Percentiles rank a stretch among this genome's conserved stretches.
Conservation (phyloP, 2,797 vertebrate genomes). For the Oryzias dopingdopingensis region DNA sequence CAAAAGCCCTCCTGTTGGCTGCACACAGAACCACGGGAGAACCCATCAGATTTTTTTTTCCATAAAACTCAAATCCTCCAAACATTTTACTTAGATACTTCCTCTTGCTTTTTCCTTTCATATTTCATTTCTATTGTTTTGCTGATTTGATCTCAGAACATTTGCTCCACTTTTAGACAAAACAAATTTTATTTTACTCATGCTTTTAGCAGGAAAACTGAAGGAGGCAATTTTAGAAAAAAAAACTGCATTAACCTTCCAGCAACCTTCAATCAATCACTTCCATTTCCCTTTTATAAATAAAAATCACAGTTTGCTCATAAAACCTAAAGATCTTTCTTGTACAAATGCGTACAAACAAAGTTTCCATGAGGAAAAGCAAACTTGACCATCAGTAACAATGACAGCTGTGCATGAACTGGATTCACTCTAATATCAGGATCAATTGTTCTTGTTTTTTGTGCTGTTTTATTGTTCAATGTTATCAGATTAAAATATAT, state of each 20-base stretch:
- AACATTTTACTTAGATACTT: background rate
- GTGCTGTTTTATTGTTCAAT: too few relatives aligned
- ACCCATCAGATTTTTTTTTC: too few relatives aligned
- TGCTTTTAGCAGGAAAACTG: conserved; percentile 50
- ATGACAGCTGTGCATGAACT: background rate
- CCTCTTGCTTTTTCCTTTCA: conserved; percentile 22
- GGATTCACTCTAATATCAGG: too few relatives aligned
- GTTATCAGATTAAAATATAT: too few relatives aligned
- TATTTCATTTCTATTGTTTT: conserved; percentile 29
- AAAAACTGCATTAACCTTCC: conserved; percentile 69
- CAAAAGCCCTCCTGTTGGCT: too few relatives aligned
- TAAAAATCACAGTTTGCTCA: conserved; percentile 52
- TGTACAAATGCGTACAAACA: conserved; percentile 24
- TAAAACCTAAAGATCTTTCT: conserved; percentile 52
- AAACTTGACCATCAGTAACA: background rate
- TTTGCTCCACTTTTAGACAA: conserved; percentile 48
- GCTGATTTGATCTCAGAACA: conserved; percentile 36
- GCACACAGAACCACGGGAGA: too few relatives aligned
- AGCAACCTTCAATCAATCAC: conserved; percentile 77
- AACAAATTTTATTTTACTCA: conserved; percentile 60
- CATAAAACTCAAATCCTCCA: too few relatives aligned
- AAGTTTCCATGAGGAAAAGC: background rate
- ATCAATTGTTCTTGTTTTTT: too few relatives aligned
- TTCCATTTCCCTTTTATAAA: conserved; percentile 39
- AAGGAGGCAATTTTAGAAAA: conserved; percentile 47